Base-by-base conservation (phyloP, 2,797 vertebrate genomes). In the Melanotaenia nigrans region DNA sequence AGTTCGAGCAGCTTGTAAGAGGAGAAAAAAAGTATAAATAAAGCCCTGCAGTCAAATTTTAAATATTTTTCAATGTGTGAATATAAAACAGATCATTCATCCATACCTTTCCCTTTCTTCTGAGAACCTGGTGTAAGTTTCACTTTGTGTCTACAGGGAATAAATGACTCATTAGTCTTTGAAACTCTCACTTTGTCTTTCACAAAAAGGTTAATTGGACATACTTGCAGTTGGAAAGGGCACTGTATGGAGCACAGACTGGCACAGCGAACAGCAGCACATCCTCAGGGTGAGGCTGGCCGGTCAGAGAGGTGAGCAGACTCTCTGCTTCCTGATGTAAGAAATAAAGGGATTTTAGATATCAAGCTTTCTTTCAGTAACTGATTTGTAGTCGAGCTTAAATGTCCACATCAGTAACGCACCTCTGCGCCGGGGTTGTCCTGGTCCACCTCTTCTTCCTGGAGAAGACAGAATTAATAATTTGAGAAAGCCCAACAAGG, bases 41-140 rank as follows among this genome's bases (percentile, higher is more conserved):
- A 53, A 28, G 24, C 7, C 8, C 54, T 5, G 16, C 53, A 11
- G 4, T 70, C 7, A 4, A 20, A 25, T 75, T 5, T 4, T 18
- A 61, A 59, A 25, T 14, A n/a, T 2, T 18, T 51, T 20, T 51
- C 9, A 36, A 30, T 47, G 3, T 22, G 42, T 56, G 63, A 54
- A 38, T 28, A 16, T 1, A 12, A 32, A 13, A 0, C 1, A 14
- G 5, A 42, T 30, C 2, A 13, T 4, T 66, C 24, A 0, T 18
- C 18, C 68, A 18, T 95, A 99, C 98, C 98, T 96, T 99, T 99
- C 59, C 98, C 98, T 85, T 99, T 99, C 93, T 98, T 99, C 73
- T 99, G 97, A 9, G 96, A 85, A 61, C 98, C 98, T 0, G 98
- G 98, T 0, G 98, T 99, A 82, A 99, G 90, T 86, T 99, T 99